Base-by-base conservation (phyloP, 92 coral and sea anemone genomes). In the Isaurus tuberculatus region DNA sequence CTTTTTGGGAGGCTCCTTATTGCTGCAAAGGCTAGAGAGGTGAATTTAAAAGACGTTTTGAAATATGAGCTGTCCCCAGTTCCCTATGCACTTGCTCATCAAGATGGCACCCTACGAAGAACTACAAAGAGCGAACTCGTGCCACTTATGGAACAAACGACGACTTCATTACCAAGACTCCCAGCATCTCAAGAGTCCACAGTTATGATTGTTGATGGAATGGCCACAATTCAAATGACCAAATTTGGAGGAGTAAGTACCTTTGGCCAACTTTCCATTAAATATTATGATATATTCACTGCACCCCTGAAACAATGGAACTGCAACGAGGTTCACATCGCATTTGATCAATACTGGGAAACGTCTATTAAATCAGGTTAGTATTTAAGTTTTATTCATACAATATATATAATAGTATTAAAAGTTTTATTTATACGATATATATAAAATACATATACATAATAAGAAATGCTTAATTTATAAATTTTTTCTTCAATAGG, bases 271-370 rank as follows among this genome's bases (percentile, higher is more conserved):
- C n/a, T 79, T 73, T 87, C 89, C 5, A 34, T 31, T 20, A 48
- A 71, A 48, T 85, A 57, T 83, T 86, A 20, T 27, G n/a, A 37
- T 29, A 44, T 79, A 46, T 32, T 80, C 30, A 74, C 87, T 28
- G 2, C 68, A 42, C 60, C 46, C 73, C 37, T 11, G 28, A 42
- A 29, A 22, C 65, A 48, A 3, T 46, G 61, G 28, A 81, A 72
- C 77, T 83, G 84, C 44, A 26, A 70, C 49, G 22, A 77, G 75
- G 84, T 84, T 75, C 69, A 84, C 82, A 17, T 89, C 10, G 86
- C 85, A 9, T 89, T 89, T 58, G 92, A 85, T 61, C 86, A 89
- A 51, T 75, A 88, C 75, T 75, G 92, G 81, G 42, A 66, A 31
- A 43, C 7, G 33, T 88, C 89, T 17, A 88, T 88, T 72, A 77